Percentiles rank a stretch among this genome's conserved stretches.
phyloP scores from a whole-genome alignment of 1,140 invertebrate species.

The Muscidifurax raptorellus region DNA sequence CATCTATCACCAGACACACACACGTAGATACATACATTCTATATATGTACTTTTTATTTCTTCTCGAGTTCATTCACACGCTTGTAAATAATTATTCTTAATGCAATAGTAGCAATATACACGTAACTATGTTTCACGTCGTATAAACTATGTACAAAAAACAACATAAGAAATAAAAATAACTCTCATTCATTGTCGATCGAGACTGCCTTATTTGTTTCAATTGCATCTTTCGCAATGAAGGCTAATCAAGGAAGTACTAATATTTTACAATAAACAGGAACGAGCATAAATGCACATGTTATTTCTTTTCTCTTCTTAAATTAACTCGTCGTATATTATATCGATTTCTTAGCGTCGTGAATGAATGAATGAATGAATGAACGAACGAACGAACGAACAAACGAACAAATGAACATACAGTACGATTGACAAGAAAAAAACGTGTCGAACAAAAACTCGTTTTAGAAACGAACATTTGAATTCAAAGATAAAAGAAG shows the following conservation, averaged over 20 bases:
- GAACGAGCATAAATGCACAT: conserved; percentile 54
- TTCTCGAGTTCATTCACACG: conserved; percentile 56
- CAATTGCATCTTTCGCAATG: conserved; percentile 15
- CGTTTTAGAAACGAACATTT: neutral
- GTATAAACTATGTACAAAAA: conserved; percentile 71
- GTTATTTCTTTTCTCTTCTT: conserved; percentile 42
- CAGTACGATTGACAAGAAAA: neutral
- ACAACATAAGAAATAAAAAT: conserved; percentile 62
- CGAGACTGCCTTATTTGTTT: conserved; percentile 40
- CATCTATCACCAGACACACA: conserved; percentile 59
- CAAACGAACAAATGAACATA: too few species aligned
- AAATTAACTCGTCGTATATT: neutral
- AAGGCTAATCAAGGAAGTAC: conserved; percentile 45
- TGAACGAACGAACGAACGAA: too few species aligned
- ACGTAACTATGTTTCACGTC: conserved; percentile 53
- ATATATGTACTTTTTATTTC: conserved; percentile 61
- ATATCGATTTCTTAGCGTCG: conserved; percentile 13
- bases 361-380: neutral
- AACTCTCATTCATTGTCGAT: conserved; percentile 44
- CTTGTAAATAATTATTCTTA: conserved; percentile 57
- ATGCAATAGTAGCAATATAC: conserved; percentile 54
- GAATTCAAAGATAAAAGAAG: conserved; percentile 57
- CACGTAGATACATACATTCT: conserved; percentile 58
- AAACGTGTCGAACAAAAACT: neutral
- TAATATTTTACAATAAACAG: conserved; percentile 51